phyloP scores from a whole-genome alignment of 2,888 invertebrate species.

The Heliconius erato region DNA sequence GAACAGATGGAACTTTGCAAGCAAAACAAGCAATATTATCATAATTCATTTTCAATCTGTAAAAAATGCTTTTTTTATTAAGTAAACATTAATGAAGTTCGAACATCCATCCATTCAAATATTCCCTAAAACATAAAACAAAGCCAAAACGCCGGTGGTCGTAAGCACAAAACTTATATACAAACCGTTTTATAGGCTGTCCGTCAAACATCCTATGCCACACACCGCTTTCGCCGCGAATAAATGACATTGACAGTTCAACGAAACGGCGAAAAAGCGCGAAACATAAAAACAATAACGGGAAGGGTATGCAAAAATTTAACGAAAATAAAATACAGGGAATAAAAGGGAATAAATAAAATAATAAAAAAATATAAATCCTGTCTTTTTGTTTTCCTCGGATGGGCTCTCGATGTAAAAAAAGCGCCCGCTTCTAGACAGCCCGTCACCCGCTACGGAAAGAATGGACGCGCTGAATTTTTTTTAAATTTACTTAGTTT shows the following conservation, averaged over 20 bases:
- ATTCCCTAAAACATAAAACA: slow-evolving; percentile 7
- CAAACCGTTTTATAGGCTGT: slow-evolving; percentile 36
- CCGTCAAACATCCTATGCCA: slow-evolving; percentile 56
- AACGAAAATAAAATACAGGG: slow-evolving; percentile 76
- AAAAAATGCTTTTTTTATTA: neutral
- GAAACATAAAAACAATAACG: slow-evolving; percentile 71
- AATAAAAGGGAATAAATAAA: slow-evolving; percentile 83
- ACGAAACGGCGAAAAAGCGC: slow-evolving; percentile 71
- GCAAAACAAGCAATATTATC: no score
- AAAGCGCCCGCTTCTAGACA: slow-evolving; percentile 86
- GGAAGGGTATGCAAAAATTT: slow-evolving; percentile 79
- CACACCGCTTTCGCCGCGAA: slow-evolving; percentile 64
- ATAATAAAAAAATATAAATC: slow-evolving; percentile 84
- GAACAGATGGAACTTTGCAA: no score
- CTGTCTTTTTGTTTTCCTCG: slow-evolving; percentile 84
- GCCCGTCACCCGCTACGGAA: slow-evolving; percentile 64
- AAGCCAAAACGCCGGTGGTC: slow-evolving; percentile 42
- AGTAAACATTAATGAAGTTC: neutral
- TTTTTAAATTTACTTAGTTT: neutral
- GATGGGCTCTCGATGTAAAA: slow-evolving; percentile 83
- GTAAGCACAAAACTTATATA: slow-evolving; percentile 25
- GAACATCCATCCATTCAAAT: neutral
- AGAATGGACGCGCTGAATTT: slow-evolving; percentile 61
- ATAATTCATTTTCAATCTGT: neutral
- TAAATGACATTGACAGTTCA: slow-evolving; percentile 73